Conservation (phyloP, 2,888 invertebrate genomes). For the Antheraea assamensis region DNA sequence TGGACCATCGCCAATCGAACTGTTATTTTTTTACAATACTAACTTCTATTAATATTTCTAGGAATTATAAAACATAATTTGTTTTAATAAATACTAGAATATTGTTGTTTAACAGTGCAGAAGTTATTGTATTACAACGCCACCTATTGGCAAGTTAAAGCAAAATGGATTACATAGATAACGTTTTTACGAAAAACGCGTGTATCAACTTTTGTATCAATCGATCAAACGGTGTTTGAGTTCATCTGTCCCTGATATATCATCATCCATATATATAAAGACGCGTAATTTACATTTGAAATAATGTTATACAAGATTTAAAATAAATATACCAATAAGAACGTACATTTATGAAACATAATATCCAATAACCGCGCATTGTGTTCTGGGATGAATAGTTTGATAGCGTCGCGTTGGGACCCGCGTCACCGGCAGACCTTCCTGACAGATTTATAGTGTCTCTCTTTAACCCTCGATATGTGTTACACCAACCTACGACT, state of each 20-base stretch:
- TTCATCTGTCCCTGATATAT: no score
- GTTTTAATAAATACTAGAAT: no score
- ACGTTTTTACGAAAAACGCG: no score
- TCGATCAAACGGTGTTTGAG: no score
- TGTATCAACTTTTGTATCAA: no score
- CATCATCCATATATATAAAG: no score
- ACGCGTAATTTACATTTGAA: neutral
- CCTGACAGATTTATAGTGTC: constrained; percentile 7
- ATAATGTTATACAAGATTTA: neutral
- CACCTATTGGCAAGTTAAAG: no score
- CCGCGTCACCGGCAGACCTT: neutral
- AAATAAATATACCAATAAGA: neutral
- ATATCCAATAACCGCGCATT: neutral
- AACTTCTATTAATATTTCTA: no score
- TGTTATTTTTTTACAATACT: neutral
- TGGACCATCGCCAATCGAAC: neutral
- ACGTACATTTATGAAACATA: neutral
- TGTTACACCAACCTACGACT: neutral
- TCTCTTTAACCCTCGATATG: constrained; percentile 1
- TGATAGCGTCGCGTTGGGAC: neutral
- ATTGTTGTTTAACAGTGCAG: no score
- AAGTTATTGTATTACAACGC: no score
- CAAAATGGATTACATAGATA: no score
- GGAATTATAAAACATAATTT: no score
- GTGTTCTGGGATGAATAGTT: neutral